Conservation (phyloP, 2,888 invertebrate species). For the Cephus pygmeus region DNA sequence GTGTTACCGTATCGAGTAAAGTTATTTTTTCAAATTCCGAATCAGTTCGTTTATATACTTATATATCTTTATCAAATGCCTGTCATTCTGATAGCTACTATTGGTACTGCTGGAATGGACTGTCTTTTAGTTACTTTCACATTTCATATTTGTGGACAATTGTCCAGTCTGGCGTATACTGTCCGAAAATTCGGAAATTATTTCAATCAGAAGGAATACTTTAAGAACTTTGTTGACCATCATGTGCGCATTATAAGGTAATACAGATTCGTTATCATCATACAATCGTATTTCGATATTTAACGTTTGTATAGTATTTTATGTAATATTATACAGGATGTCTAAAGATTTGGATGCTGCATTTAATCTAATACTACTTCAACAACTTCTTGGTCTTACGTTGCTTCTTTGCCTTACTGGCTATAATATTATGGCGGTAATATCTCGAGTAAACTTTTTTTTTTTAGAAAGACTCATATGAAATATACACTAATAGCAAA, state of each 20-base stretch:
- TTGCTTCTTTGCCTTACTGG: conserved; percentile 26
- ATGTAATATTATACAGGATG: not conserved
- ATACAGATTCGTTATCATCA: not conserved
- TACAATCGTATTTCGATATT: not conserved
- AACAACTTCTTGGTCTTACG: conserved; percentile 18
- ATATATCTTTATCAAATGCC: conserved; percentile 14
- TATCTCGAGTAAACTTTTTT: not conserved
- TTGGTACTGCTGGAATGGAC: conserved; percentile 23
- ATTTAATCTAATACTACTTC: conserved; percentile 9
- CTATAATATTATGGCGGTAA: conserved; percentile 20
- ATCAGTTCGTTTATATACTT: not conserved
- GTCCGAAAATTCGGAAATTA: not conserved
- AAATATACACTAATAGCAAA: too few species aligned
- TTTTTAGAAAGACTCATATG: too few species aligned
- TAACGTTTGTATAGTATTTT: not conserved
- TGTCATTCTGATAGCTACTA: not conserved
- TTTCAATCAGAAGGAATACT: too few species aligned
- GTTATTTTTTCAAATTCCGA: conserved; percentile 17
- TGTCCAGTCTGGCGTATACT: conserved; percentile 17
- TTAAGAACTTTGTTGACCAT: not conserved
- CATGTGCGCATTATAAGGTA: not conserved
- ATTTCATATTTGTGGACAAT: conserved; percentile 29
- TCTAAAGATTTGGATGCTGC: not conserved
- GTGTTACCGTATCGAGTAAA: conserved; percentile 3
- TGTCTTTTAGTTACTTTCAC: conserved; percentile 19